A percentile compares a stretch with the other conserved stretches of the same genome.
Conservation (phyloP, 2,888 invertebrate species). For the Drosophila gaucha region DNA sequence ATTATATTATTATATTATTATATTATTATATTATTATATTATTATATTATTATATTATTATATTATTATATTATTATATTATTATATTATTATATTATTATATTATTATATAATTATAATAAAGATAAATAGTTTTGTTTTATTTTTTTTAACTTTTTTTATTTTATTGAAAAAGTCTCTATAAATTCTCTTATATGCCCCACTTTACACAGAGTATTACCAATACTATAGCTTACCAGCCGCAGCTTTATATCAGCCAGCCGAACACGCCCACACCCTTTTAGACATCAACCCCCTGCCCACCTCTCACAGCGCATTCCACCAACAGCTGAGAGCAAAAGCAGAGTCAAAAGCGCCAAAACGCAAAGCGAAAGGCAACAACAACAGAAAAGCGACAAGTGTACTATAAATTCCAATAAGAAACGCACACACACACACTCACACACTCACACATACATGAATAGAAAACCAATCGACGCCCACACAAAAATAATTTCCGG, state of each 20-base stretch:
- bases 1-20: too few relatives aligned
- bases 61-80: too few relatives aligned
- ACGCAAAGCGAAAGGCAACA: slow-evolving; percentile 30
- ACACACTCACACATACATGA: slow-evolving; percentile 13
- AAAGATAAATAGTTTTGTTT: too few relatives aligned
- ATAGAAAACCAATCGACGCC: slow-evolving; percentile 52
- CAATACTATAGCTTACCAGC: slow-evolving; percentile 12
- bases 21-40: too few relatives aligned
- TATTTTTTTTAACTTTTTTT: too few relatives aligned
- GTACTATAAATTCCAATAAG: slow-evolving; percentile 64
- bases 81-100: too few relatives aligned
- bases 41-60: too few relatives aligned
- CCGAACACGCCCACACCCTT: not conserved
- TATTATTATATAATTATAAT: too few relatives aligned
- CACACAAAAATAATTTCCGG: slow-evolving; percentile 71
- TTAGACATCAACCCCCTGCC: too few relatives aligned
- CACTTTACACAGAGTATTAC: slow-evolving; percentile 6
- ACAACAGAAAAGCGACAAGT: slow-evolving; percentile 36
- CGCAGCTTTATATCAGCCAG: slow-evolving; percentile 13
- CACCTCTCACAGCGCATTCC: slow-evolving; percentile 2
- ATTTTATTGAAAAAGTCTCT: too few relatives aligned
- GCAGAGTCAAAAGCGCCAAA: slow-evolving; percentile 46
- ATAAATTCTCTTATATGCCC: too few relatives aligned
- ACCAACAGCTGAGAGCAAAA: slow-evolving; percentile 19
- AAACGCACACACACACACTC: slow-evolving; percentile 22